Base-by-base conservation (phyloP, 1,140 invertebrate species). In the Metaphire vulgaris region DNA sequence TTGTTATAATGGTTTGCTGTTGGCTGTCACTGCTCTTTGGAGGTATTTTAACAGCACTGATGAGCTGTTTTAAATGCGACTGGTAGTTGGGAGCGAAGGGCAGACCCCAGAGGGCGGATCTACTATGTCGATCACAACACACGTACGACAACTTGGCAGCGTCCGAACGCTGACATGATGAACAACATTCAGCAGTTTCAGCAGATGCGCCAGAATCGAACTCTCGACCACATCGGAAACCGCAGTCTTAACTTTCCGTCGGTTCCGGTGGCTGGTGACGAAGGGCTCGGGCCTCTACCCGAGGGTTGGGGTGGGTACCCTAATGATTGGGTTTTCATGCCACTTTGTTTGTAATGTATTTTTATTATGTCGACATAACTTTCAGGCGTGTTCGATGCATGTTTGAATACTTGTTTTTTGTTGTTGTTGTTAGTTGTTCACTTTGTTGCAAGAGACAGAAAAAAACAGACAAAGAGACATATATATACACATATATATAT, bases 61-160 rank as follows among this genome's bases (percentile, higher is more conserved):
- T n/a, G n/a, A n/a, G n/a, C n/a, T n/a, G n/a, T n/a, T n/a, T n/a
- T n/a, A n/a, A n/a, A n/a, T n/a, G n/a, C n/a, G n/a, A n/a, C n/a
- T n/a, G 82, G 91, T 92, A 88, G 88, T 69, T 98, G 95, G 95
- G 95, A 97, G 87, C 92, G 95, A 89, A 87, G 95, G 81, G 91
- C 91, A 81, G 94, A 97, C 86, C 89, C 91, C 65, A 94, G 92
- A 84, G 92, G 92, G 0, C 87, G 93, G 81, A 87, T 90, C 74
- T 97, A 97, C 86, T 97, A 97, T 86, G 94, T 98, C 14, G 96
- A 98, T 89, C 96, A 98, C 85, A 97, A 96, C 86, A 96, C 93
- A 2, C 89, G 95, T 32, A 95, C 92, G 75, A 98, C 96, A 21
- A 97, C 95, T 34, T 98, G 96, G 96, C 94, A 98, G 83, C 89